Evolutionary conservation across 1,140 invertebrate species (phyloP), one percentile per base, ranked within the genome.

Genomic region (Psilanteris sp.): DNA sequence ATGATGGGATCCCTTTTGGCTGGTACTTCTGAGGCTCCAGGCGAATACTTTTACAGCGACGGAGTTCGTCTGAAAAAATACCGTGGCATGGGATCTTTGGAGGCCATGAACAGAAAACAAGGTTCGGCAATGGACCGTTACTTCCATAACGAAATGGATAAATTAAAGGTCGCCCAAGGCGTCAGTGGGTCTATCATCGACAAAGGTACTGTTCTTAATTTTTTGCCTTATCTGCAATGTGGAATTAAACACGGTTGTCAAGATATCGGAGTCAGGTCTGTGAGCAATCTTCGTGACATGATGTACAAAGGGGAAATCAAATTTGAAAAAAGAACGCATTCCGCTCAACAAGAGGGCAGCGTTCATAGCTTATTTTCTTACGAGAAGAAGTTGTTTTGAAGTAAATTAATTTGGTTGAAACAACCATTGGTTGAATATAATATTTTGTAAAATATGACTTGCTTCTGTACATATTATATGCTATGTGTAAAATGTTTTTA

Each of bases 1-100:
- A 99, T 99, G 98, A 99, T 99, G 98, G 98, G 98, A 8, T 98
- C 97, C 0, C 90, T 99, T 67, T 86, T 99, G 31, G 98, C 98
- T 50, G 98, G 98, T 3, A 99, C 98, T 2, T 97, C 96, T 1
- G 98, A 99, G 89, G 96, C 98, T 10, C 98, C 98, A 1, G 98
- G 98, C 24, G 97, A 99, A 88, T 99, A 99, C 84, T 99, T 97
- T 89, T 99, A 98, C 84, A 97, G 96, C 37, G 97, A 99, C 89
- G 98, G 98, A 37, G 97, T 99, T 0, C 91, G 98, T 41, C 87
- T 99, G 11, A 99, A 99, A 87, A 99, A 99, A 85, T 99, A 99
- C 83, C 91, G 98, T 74, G 98, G 98, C 11, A 99, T 99, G 98
- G 98, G 98, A 3, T 99, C 97, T 22, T 90, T 99, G 18, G 98